These are phyloP conservation scores for Neuroscelio doddi DNA, from an alignment of 2,888 invertebrate species.

Conservation along the genomic window DNA sequence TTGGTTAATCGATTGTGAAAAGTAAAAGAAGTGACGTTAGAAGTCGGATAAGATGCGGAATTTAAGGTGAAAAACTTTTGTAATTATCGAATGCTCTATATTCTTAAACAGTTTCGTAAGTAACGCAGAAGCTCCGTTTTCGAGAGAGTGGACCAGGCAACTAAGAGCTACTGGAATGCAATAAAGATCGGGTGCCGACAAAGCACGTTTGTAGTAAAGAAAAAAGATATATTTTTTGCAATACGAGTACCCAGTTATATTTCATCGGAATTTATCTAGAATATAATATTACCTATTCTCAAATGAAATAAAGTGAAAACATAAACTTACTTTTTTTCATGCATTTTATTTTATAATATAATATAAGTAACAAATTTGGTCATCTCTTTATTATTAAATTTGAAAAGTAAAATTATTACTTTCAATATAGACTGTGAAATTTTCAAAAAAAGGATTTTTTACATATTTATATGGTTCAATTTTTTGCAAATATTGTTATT, in stretches of 20 bases:
- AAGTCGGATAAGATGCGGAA: conserved; percentile 51
- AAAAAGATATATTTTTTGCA: conserved; percentile 39
- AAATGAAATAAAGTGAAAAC: too few relatives aligned
- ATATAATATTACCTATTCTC: conserved; percentile 35
- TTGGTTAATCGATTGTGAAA: conserved; percentile 40
- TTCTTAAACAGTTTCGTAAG: conserved; percentile 66
- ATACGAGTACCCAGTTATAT: conserved; percentile 26
- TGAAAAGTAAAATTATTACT: too few relatives aligned
- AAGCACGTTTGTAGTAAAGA: conserved; percentile 30
- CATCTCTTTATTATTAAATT: too few relatives aligned
- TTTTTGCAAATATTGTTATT: too few relatives aligned
- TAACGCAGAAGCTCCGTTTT: conserved; percentile 49
- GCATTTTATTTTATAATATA: too few relatives aligned
- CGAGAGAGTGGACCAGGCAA: conserved; percentile 13
- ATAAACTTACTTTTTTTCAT: too few relatives aligned
- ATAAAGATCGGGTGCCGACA: conserved; percentile 52
- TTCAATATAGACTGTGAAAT: too few relatives aligned
- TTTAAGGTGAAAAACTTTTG: conserved; percentile 68
- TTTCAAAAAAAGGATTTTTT: too few relatives aligned
- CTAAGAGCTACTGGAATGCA: conserved; percentile 52
- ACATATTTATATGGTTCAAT: too few relatives aligned
- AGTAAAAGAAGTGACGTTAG: conserved; percentile 47
- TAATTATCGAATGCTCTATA: conserved; percentile 69
- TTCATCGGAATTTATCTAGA: conserved; percentile 33
- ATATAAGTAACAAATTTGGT: too few relatives aligned